phyloP scores from a whole-genome alignment of 2,797 vertebrate genomes.

The Sylvilagus floridanus region DNA sequence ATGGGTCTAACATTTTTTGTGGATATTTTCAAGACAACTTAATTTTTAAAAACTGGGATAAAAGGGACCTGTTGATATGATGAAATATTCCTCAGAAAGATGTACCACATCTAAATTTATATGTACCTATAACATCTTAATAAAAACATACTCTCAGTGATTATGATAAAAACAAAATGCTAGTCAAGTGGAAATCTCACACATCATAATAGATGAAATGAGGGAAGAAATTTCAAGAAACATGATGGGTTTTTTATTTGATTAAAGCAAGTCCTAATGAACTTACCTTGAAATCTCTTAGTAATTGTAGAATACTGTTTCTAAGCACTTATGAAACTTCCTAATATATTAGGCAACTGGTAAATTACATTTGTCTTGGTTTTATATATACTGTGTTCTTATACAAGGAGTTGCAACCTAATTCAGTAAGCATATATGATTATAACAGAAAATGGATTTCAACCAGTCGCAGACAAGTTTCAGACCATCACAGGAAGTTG shows the following conservation, averaged over 20 bases:
- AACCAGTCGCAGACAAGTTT: background rate
- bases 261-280: background rate
- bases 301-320: background rate
- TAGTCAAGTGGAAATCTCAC: background rate
- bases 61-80: background rate
- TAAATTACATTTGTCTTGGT: background rate
- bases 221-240: background rate
- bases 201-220: background rate
- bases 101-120: slow-evolving; percentile 13
- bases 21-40: slow-evolving; percentile 31
- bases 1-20: background rate
- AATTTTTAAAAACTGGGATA: background rate
- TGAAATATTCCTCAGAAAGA: background rate
- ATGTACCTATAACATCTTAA: background rate
- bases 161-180: background rate
- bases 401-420: background rate
- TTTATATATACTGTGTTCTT: background rate
- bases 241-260: background rate
- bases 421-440: background rate
- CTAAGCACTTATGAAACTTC: background rate
- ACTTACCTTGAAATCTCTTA: background rate
- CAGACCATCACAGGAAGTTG: background rate
- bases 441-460: background rate
- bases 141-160: background rate
- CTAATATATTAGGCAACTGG: background rate